Percentiles rank a stretch among this genome's conserved stretches.
Evolutionary conservation across 2,113 vertebrate genomes (phyloP).

Genomic region (Sula dactylatra): DNA sequence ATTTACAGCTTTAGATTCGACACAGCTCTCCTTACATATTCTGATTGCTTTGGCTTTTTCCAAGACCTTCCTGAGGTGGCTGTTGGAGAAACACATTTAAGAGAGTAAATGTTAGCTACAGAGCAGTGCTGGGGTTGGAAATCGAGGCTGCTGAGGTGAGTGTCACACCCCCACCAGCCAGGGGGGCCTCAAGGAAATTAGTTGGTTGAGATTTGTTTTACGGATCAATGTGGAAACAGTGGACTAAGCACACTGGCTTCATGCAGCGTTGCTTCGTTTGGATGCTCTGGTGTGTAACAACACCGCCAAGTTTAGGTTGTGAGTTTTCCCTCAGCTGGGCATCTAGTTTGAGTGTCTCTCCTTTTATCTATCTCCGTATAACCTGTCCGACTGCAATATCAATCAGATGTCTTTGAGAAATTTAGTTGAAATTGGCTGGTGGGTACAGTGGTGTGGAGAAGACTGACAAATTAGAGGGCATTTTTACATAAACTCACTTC

Average conservation of each 20-base stretch:
- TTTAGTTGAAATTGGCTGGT: background rate
- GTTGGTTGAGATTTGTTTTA: background rate
- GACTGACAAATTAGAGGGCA: background rate
- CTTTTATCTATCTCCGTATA: background rate
- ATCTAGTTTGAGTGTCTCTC: background rate
- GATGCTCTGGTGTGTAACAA: background rate
- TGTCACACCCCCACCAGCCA: background rate
- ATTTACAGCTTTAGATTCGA: slow-evolving; percentile 60
- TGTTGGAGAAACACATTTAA: background rate
- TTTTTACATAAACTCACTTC: background rate
- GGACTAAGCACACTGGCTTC: rapidly evolving
- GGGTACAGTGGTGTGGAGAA: background rate
- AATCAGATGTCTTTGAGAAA: background rate
- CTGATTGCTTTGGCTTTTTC: slow-evolving; percentile 62
- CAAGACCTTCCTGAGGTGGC: slow-evolving; percentile 15
- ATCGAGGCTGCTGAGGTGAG: background rate
- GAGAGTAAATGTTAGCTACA: slow-evolving; percentile 31
- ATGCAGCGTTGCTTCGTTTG: rapidly evolving
- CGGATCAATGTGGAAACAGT: background rate
- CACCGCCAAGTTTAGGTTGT: background rate
- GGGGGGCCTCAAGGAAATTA: background rate
- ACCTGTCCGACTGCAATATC: background rate
- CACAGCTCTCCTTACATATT: slow-evolving; percentile 14
- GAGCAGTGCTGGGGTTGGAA: background rate
- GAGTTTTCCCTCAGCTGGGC: background rate